These are phyloP conservation scores for Andrena trimmerana DNA, from an alignment of 2,888 invertebrate species.

Conservation along the genomic window DNA sequence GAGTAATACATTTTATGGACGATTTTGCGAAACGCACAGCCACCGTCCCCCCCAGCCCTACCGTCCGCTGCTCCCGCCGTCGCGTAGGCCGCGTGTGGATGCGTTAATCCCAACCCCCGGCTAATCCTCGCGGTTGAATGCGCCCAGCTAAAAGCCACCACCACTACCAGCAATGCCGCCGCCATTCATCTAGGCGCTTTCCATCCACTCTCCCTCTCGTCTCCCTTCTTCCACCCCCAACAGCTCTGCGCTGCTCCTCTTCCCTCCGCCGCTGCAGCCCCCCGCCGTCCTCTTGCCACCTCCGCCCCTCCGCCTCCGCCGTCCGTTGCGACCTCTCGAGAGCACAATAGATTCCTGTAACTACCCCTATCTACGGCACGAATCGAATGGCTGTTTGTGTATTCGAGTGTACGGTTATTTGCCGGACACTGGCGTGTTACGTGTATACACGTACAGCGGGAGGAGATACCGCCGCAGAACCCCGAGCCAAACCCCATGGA, in stretches of 20 bases:
- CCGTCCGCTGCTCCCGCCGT: constrained; percentile 11
- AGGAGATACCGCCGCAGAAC: neutral
- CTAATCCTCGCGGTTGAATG: constrained; percentile 77
- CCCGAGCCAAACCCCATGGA: constrained; percentile 13
- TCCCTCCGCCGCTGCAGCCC: neutral
- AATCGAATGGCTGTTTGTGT: constrained; percentile 81
- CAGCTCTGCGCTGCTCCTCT: neutral
- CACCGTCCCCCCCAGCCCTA: neutral
- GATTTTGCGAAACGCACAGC: constrained; percentile 73
- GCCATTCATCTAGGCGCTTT: constrained; percentile 73
- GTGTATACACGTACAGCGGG: constrained; percentile 16
- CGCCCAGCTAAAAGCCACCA: constrained; percentile 76
- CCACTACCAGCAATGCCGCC: constrained; percentile 62
- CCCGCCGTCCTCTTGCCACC: constrained; percentile 29
- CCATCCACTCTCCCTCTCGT: constrained; percentile 48
- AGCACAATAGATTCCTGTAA: constrained; percentile 81
- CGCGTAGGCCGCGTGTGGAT: constrained; percentile 65
- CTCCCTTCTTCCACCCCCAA: neutral
- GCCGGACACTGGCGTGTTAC: constrained; percentile 73
- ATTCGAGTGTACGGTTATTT: constrained; percentile 81
- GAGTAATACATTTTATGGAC: constrained; percentile 75
- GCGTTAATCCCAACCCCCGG: constrained; percentile 73
- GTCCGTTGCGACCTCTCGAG: constrained; percentile 70
- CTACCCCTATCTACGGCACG: constrained; percentile 78
- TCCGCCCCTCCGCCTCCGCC: constrained; percentile 43